Evolutionary conservation across 2,888 invertebrate species (phyloP).

Genomic region (Macaria liturata): DNA sequence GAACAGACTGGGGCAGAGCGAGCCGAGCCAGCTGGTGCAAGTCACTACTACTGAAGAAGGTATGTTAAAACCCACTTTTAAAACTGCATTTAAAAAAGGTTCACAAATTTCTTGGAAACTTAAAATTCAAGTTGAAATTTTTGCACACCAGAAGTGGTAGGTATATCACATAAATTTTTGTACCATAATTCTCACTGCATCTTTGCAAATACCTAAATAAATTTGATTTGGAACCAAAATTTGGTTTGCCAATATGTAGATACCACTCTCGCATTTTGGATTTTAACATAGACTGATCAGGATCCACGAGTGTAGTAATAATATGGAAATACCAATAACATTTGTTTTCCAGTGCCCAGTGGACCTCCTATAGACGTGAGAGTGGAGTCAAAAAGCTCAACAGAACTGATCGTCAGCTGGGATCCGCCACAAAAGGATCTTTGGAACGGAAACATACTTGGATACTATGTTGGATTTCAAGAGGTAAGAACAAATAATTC

Average conservation of each 20-base stretch:
- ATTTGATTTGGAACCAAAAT: too few species aligned
- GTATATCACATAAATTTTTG: too few species aligned
- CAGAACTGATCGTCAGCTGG: slow-evolving; percentile 93
- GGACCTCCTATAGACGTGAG: slow-evolving; percentile 92
- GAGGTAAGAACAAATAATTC: slow-evolving; percentile 64
- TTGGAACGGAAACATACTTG: slow-evolving; percentile 94
- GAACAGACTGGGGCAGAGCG: slow-evolving; percentile 94
- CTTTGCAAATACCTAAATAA: too few species aligned
- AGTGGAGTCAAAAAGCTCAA: slow-evolving; percentile 92
- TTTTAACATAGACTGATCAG: too few species aligned
- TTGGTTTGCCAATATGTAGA: too few species aligned
- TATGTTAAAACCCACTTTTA: slow-evolving; percentile 40
- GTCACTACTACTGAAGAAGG: slow-evolving; percentile 93
- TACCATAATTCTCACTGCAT: too few species aligned
- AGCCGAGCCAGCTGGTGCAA: slow-evolving; percentile 93
- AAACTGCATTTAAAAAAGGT: too few species aligned
- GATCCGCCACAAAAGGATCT: slow-evolving; percentile 93
- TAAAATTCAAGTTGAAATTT: too few species aligned
- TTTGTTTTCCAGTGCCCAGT: slow-evolving; percentile 84
- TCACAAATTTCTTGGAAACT: too few species aligned
- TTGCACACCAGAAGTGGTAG: too few species aligned
- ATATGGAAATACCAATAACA: background rate
- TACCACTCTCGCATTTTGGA: too few species aligned
- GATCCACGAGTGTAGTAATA: background rate
- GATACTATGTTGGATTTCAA: slow-evolving; percentile 94